Conservation (phyloP, 92 coral and sea anemone species). For the Phymanthus crucifer region DNA sequence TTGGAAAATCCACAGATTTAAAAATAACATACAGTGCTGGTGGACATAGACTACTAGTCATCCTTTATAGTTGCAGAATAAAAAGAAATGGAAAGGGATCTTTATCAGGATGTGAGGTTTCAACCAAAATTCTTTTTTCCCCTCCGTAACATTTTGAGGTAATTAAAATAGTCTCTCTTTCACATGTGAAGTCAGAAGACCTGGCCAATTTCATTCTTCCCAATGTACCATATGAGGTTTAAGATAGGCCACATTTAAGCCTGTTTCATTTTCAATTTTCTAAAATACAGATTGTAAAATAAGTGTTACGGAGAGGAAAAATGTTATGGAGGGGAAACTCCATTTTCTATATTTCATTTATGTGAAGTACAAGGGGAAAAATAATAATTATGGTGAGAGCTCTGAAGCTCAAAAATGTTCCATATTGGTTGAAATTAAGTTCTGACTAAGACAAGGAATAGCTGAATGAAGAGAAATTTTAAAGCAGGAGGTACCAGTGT, state of each 20-base stretch:
- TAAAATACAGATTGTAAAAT: neutral
- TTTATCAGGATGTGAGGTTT: neutral
- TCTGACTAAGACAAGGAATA: too few species aligned
- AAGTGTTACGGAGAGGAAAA: slow-evolving; percentile 19
- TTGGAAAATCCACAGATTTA: neutral
- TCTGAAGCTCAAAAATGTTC: too few species aligned
- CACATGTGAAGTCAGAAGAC: slow-evolving; percentile 5
- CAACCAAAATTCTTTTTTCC: too few species aligned
- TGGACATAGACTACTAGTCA: neutral
- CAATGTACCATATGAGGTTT: neutral
- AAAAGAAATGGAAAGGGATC: neutral
- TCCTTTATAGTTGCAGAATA: neutral
- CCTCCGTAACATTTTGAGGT: too few species aligned
- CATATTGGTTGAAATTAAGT: too few species aligned
- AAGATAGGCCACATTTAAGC: neutral
- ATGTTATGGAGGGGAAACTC: slow-evolving; percentile 17
- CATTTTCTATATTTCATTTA: neutral
- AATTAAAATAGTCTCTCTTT: slow-evolving; percentile 2
- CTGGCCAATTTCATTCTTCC: slow-evolving; percentile 8
- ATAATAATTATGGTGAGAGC: too few species aligned
- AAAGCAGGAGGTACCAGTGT: too few species aligned
- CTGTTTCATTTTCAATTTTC: neutral
- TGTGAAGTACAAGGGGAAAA: neutral
- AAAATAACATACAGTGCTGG: neutral
- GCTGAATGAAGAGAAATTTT: too few species aligned